A percentile compares a stretch with the other conserved stretches of the same genome.
Conservation (phyloP, 2,888 invertebrate species). For the Orchesella flavescens region DNA sequence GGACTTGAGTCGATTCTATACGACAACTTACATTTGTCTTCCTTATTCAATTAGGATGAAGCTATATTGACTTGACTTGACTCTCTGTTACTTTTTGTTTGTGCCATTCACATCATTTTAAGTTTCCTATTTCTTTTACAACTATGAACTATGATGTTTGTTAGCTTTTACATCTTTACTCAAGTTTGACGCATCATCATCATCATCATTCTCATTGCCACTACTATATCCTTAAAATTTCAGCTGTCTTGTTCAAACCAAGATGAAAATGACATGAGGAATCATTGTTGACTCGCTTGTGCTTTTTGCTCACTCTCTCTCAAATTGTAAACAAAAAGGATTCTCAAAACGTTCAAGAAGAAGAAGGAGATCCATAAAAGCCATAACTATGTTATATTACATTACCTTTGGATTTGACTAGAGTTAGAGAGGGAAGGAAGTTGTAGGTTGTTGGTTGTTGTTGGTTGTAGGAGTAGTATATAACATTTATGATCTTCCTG, state of each 20-base stretch:
- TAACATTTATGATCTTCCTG: slow-evolving; percentile 14
- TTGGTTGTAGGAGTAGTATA: background rate
- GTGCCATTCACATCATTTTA: too few species aligned
- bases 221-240: slow-evolving; percentile 32
- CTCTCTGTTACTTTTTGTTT: too few species aligned
- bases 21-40: too few species aligned
- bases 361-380: background rate
- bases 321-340: slow-evolving; percentile 13
- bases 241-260: slow-evolving; percentile 19
- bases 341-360: background rate
- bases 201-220: too few species aligned
- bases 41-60: too few species aligned
- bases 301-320: slow-evolving; percentile 12
- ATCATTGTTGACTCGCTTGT: slow-evolving; percentile 23
- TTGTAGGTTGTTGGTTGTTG: too few species aligned
- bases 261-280: slow-evolving; percentile 31
- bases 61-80: too few species aligned
- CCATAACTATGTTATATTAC: too few species aligned
- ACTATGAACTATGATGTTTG: background rate
- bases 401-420: too few species aligned
- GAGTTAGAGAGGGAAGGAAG: too few species aligned
- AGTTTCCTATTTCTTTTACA: too few species aligned
- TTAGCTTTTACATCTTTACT: slow-evolving; percentile 19
- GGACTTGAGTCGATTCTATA: too few species aligned
- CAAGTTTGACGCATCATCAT: slow-evolving; percentile 21